Percentiles rank a stretch among this genome's conserved stretches.
phyloP scores from a whole-genome alignment of 1,140 invertebrate genomes.

The Caenorhabditis inopinata region DNA sequence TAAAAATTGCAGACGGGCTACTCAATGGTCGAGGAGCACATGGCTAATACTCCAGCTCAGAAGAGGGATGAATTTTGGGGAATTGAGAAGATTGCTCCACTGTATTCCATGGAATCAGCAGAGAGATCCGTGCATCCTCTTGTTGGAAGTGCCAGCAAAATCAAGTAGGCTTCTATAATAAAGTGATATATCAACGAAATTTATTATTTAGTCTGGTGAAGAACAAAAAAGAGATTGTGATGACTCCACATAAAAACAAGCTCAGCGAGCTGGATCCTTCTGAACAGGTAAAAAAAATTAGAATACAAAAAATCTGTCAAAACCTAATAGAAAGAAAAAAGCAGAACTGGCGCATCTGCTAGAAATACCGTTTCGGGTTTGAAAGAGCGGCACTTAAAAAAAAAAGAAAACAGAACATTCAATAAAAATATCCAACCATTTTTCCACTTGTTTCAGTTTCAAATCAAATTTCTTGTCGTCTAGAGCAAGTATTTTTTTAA shows the following conservation, averaged over 20 bases:
- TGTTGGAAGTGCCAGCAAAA: constrained; percentile 56
- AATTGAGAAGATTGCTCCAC: constrained; percentile 57
- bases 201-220: constrained; percentile 57
- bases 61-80: constrained; percentile 56
- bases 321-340: too few relatives aligned
- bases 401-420: too few relatives aligned
- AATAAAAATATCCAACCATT: too few relatives aligned
- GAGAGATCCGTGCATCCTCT: constrained; percentile 60
- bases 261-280: constrained; percentile 55
- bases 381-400: too few relatives aligned
- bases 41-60: constrained; percentile 46
- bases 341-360: too few relatives aligned
- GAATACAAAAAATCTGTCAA: too few relatives aligned
- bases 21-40: constrained; percentile 41
- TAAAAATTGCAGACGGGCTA: constrained; percentile 38
- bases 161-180: constrained; percentile 59
- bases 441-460: too few relatives aligned
- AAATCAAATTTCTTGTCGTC: too few relatives aligned
- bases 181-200: constrained; percentile 37
- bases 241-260: constrained; percentile 62
- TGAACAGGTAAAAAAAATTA: constrained; percentile 53
- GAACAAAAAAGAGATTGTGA: constrained; percentile 54
- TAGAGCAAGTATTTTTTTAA: too few relatives aligned
- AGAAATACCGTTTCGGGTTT: too few relatives aligned
- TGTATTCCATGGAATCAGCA: constrained; percentile 58